These are phyloP conservation scores for Pocillopora damicornis DNA, from an alignment of 64 coral and sea anemone genomes.

Conservation along the genomic window DNA sequence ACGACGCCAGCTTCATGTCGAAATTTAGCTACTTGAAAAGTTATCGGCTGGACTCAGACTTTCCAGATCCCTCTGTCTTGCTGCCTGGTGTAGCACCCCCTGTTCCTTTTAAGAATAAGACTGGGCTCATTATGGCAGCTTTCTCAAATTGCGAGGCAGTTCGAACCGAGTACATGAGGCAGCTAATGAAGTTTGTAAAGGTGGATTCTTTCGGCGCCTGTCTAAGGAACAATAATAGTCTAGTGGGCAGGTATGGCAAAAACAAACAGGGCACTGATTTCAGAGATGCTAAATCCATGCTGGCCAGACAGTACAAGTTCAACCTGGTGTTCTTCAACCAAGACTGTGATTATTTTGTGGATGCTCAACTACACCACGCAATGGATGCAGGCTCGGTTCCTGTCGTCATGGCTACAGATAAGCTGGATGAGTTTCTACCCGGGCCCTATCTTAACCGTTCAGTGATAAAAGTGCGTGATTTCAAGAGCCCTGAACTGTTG, in stretches of 20 bases:
- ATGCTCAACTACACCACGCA: slow-evolving; percentile 24
- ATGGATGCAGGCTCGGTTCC: slow-evolving; percentile 44
- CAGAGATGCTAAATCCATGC: slow-evolving; percentile 2
- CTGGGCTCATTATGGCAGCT: slow-evolving; percentile 36
- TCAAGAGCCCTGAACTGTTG: slow-evolving; percentile 20
- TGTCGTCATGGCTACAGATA: slow-evolving; percentile 4
- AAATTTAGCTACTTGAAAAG: neutral
- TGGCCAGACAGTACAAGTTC: slow-evolving; percentile 31
- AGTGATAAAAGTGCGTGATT: slow-evolving; percentile 38
- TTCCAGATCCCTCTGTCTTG: neutral
- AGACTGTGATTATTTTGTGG: slow-evolving; percentile 45
- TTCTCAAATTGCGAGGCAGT: slow-evolving; percentile 30
- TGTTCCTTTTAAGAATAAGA: slow-evolving; percentile 22
- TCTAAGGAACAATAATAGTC: slow-evolving; percentile 18
- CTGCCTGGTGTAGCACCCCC: slow-evolving; percentile 9
- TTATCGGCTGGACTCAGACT: neutral
- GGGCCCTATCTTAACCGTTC: slow-evolving; percentile 24
- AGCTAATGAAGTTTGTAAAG: slow-evolving; percentile 27
- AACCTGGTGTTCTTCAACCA: slow-evolving; percentile 37
- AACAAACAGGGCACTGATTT: slow-evolving; percentile 5
- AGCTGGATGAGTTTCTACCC: slow-evolving; percentile 20
- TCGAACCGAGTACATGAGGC: slow-evolving; percentile 29
- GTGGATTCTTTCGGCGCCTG: slow-evolving; percentile 34
- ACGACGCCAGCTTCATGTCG: neutral
- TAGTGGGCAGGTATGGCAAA: slow-evolving; percentile 3